Evolutionary conservation across 2,888 invertebrate species (phyloP).

Genomic region (Agrenia bidenticulata): DNA sequence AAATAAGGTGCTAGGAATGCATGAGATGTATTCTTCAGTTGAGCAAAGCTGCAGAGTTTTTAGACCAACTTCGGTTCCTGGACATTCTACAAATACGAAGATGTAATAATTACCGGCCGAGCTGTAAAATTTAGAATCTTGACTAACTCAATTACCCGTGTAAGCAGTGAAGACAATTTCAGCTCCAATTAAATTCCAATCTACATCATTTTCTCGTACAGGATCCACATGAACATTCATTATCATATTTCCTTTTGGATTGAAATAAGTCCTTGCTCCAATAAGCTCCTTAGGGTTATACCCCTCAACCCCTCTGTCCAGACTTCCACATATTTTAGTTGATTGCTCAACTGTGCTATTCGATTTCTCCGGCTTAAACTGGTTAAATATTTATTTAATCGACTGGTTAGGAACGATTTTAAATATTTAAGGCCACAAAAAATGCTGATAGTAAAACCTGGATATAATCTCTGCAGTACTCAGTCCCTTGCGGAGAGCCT

Average conservation of each 20-base stretch:
- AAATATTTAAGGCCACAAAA: too few relatives aligned
- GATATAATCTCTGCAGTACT: too few relatives aligned
- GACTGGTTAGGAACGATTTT: too few relatives aligned
- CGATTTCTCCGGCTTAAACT: too few relatives aligned
- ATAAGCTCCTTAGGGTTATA: background rate
- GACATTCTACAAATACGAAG: constrained; percentile 21
- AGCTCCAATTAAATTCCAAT: constrained; percentile 17
- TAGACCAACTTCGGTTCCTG: constrained; percentile 22
- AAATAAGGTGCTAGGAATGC: constrained; percentile 28
- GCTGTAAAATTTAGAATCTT: too few relatives aligned
- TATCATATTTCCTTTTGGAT: constrained; percentile 17
- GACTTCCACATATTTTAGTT: constrained; percentile 25
- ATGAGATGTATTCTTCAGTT: constrained; percentile 18
- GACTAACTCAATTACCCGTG: constrained; percentile 19
- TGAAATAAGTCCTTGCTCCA: constrained; percentile 24
- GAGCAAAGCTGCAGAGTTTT: constrained; percentile 30
- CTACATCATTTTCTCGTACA: background rate
- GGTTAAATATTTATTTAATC: too few relatives aligned
- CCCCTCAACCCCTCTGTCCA: constrained; percentile 13
- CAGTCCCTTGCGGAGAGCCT: too few relatives aligned
- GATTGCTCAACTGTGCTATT: background rate
- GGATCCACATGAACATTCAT: constrained; percentile 22
- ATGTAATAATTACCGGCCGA: background rate
- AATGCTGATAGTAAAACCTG: too few relatives aligned
- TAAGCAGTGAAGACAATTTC: constrained; percentile 35